These are phyloP conservation scores for Zeuzera pyrina DNA, from an alignment of 2,888 invertebrate genomes.

Conservation along the genomic window DNA sequence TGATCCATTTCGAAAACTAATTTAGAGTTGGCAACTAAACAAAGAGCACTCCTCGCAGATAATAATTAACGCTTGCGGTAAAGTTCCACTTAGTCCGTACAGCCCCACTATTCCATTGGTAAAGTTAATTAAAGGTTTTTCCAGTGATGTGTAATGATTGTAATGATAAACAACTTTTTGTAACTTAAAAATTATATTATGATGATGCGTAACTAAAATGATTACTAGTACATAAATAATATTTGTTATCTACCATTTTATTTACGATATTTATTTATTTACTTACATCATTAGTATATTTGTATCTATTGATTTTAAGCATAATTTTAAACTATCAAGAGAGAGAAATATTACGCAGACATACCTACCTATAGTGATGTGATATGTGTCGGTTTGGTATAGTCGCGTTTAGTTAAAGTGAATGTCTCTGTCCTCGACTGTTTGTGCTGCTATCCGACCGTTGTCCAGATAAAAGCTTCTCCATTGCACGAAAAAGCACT, in stretches of 20 bases:
- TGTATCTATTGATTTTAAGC: no score
- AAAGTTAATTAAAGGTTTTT: slow-evolving; percentile 52
- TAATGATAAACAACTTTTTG: slow-evolving; percentile 1
- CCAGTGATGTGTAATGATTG: slow-evolving; percentile 20
- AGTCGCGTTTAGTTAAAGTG: slow-evolving; percentile 58
- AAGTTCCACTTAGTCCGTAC: slow-evolving; percentile 67
- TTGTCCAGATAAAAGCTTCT: slow-evolving; percentile 74
- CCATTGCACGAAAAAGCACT: slow-evolving; percentile 73
- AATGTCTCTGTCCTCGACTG: slow-evolving; percentile 51
- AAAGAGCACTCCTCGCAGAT: slow-evolving; percentile 72
- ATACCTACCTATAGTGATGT: no score
- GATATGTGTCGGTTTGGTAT: slow-evolving; percentile 20
- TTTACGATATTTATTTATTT: no score
- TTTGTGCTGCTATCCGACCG: slow-evolving; percentile 65
- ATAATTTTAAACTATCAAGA: no score
- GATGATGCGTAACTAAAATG: no score
- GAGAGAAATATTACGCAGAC: no score
- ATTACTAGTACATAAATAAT: no score
- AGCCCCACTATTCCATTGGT: slow-evolving; percentile 53
- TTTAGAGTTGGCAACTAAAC: slow-evolving; percentile 74
- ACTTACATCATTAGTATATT: no score
- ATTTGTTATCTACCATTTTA: no score
- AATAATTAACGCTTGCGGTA: slow-evolving; percentile 73
- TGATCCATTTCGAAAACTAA: slow-evolving; percentile 75
- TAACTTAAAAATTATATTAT: no score